These are phyloP conservation scores for Casuarius casuarius DNA, from an alignment of 2,113 vertebrate species.

Conservation along the genomic window DNA sequence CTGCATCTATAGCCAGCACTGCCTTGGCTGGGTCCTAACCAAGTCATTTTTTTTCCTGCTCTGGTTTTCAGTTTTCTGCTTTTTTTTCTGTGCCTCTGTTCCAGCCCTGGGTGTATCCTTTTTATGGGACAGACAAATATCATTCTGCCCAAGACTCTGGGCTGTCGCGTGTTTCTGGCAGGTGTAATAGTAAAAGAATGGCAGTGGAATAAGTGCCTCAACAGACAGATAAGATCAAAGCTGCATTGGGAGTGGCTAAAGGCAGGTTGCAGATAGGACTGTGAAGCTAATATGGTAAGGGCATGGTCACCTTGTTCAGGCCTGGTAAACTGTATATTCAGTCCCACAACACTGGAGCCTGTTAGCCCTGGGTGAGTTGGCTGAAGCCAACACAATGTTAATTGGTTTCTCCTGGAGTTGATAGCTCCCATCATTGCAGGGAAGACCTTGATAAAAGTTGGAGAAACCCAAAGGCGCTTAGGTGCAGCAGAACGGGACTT, in stretches of 20 bases:
- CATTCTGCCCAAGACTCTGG: not conserved
- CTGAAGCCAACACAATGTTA: not conserved
- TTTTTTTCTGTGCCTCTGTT: not conserved
- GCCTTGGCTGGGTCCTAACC: not conserved
- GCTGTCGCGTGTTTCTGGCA: not conserved
- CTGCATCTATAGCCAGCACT: not conserved
- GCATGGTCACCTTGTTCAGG: not conserved
- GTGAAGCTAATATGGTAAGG: not conserved
- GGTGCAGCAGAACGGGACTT: constrained; percentile 91
- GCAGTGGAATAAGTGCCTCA: not conserved
- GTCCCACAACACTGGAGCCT: not conserved
- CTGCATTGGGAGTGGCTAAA: not conserved
- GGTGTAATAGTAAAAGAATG: not conserved
- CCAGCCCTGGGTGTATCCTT: not conserved
- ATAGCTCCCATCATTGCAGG: constrained; percentile 72
- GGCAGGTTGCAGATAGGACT: not conserved
- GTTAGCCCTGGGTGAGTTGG: not conserved
- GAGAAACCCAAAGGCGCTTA: constrained; percentile 89
- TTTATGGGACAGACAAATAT: not conserved
- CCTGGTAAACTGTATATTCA: not conserved
- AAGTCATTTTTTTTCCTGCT: constrained; percentile 41
- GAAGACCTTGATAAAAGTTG: constrained; percentile 91
- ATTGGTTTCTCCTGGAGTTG: not conserved
- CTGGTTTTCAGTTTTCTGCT: constrained; percentile 63
- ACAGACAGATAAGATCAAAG: constrained; percentile 39